A percentile compares a stretch with the other conserved stretches of the same genome.
Evolutionary conservation across 2,888 invertebrate species (phyloP).

Genomic region (Rhogogaster chlorosoma): DNA sequence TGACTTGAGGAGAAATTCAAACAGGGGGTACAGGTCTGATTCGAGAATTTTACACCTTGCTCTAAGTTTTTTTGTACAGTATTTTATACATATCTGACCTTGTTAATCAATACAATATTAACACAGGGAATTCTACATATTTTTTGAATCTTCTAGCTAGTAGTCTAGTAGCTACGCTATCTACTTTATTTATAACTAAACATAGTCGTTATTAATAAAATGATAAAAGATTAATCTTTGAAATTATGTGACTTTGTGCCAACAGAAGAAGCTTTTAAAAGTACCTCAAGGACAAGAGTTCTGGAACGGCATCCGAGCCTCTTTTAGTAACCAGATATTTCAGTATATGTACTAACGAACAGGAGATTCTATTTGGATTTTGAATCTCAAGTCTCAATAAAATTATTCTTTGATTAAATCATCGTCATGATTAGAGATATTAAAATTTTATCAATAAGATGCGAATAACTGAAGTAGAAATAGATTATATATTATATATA

Average conservation of each 20-base stretch:
- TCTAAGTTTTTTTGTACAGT: not conserved
- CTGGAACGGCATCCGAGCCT: not conserved
- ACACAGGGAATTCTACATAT: not conserved
- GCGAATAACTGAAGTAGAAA: not conserved
- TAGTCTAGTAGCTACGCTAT: not conserved
- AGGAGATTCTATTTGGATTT: not conserved
- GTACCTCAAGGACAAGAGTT: slow-evolving; percentile 24
- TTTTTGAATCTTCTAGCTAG: not conserved
- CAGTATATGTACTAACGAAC: not conserved
- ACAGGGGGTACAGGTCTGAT: not conserved
- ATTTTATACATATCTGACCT: not conserved
- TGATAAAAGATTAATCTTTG: not conserved
- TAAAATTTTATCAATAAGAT: not conserved
- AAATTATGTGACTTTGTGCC: slow-evolving; percentile 37
- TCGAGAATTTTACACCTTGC: not conserved
- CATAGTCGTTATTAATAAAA: not conserved
- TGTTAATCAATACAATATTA: not conserved
- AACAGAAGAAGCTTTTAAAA: slow-evolving; percentile 1
- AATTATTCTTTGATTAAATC: not conserved
- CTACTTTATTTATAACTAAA: not conserved
- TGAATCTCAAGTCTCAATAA: not conserved
- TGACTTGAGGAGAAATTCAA: not conserved
- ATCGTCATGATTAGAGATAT: not conserved
- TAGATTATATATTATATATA: not conserved
- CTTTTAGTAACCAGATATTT: not conserved